Conservation (phyloP, 2,888 invertebrate genomes). For the Pheosia gnoma region DNA sequence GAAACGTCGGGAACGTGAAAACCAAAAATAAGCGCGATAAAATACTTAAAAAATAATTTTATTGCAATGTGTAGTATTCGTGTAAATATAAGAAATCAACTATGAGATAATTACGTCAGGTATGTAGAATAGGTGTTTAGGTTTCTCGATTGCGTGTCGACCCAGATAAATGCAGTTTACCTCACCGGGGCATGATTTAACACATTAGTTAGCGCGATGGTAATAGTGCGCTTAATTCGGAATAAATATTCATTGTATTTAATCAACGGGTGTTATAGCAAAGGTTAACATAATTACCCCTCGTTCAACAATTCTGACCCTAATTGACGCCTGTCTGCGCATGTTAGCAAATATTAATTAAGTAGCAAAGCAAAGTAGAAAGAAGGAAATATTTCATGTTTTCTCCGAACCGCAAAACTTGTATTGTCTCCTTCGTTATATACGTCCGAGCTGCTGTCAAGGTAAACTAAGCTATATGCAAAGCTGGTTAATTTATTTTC, state of each 20-base stretch:
- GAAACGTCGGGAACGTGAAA: too few species aligned
- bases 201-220: not conserved
- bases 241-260: not conserved
- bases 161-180: not conserved
- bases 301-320: not conserved
- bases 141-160: not conserved
- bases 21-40: too few species aligned
- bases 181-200: not conserved
- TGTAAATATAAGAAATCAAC: slow-evolving; percentile 4
- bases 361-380: not conserved
- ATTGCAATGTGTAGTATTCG: not conserved
- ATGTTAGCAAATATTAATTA: slow-evolving; percentile 10
- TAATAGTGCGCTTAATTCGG: not conserved
- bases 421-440: too few species aligned
- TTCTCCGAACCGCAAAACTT: slow-evolving; percentile 21
- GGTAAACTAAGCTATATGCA: not conserved
- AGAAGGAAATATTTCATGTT: slow-evolving; percentile 4
- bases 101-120: slow-evolving; percentile 6
- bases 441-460: not conserved
- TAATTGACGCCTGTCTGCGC: slow-evolving; percentile 1
- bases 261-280: not conserved
- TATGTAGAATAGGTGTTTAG: not conserved
- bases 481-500: not conserved
- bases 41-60: not conserved
- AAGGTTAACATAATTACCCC: not conserved